These are phyloP conservation scores for Nettapus auritus DNA, from an alignment of 2,113 vertebrate genomes.

Conservation along the genomic window DNA sequence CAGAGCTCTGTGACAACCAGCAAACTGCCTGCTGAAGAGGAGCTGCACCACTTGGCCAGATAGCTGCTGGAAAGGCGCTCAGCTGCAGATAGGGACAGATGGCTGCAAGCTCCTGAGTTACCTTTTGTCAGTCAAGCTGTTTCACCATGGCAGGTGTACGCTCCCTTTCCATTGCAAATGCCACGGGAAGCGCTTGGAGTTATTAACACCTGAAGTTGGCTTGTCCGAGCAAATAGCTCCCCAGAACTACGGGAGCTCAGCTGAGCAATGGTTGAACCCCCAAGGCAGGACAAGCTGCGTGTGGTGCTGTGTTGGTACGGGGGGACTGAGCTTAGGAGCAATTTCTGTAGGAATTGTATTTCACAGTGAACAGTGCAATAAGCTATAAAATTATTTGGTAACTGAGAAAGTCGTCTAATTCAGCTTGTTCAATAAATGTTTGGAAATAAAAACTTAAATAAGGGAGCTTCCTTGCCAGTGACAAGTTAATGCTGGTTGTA, in stretches of 20 bases:
- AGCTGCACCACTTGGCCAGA: fast-evolving
- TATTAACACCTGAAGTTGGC: neutral
- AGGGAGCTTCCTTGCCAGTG: neutral
- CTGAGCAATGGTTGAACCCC: no score
- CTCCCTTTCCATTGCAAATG: neutral
- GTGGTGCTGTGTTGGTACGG: neutral
- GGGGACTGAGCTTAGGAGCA: neutral
- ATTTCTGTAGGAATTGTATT: no score
- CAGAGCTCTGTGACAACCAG: neutral
- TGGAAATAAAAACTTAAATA: neutral
- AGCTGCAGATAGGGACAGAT: fast-evolving
- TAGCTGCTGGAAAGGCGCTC: neutral
- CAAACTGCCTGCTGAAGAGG: neutral
- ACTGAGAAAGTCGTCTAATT: neutral
- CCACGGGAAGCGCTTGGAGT: neutral
- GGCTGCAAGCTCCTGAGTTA: neutral
- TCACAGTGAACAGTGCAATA: neutral
- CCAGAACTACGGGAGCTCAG: fast-evolving
- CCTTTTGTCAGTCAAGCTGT: neutral
- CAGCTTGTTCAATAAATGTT: neutral
- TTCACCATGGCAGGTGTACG: neutral
- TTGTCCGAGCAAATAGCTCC: neutral
- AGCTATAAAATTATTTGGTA: neutral
- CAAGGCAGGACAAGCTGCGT: fast-evolving
- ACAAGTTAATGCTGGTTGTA: neutral